phyloP scores from a whole-genome alignment of 2,888 invertebrate species.

The Sinodicranocentrus sp. region DNA sequence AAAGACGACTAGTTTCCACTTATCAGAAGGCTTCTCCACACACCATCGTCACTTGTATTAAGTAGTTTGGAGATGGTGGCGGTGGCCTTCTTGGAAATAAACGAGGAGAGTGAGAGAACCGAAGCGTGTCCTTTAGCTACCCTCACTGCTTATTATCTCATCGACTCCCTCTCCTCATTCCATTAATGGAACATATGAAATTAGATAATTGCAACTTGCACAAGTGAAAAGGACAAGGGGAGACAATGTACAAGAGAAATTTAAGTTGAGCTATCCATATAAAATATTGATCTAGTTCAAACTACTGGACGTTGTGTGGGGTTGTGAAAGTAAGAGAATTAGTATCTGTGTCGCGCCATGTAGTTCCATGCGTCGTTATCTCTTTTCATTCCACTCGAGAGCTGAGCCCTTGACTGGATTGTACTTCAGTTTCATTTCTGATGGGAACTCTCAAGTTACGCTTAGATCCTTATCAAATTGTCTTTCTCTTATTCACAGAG shows the following conservation, averaged over 20 bases:
- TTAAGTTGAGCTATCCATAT: background rate
- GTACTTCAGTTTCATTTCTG: slow-evolving; percentile 35
- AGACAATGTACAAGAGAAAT: background rate
- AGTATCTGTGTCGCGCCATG: background rate
- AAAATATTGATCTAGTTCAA: background rate
- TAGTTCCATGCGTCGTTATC: slow-evolving; percentile 12
- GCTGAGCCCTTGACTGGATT: background rate
- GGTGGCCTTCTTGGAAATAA: slow-evolving; percentile 7
- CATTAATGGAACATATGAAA: slow-evolving; percentile 47
- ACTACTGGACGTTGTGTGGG: background rate
- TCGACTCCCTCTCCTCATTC: slow-evolving; percentile 52
- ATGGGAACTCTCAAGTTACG: slow-evolving; percentile 41
- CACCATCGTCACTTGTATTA: background rate
- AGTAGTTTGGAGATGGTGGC: background rate
- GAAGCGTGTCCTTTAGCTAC: slow-evolving; percentile 28
- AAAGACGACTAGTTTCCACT: background rate
- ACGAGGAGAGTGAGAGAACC: background rate
- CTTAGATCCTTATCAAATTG: slow-evolving; percentile 46
- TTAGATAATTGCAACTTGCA: slow-evolving; percentile 42
- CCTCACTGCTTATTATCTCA: slow-evolving; percentile 41
- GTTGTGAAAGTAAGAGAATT: background rate
- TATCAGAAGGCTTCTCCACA: background rate
- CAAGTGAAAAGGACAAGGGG: background rate
- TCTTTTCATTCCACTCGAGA: slow-evolving; percentile 35
- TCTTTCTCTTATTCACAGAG: too few relatives aligned